A percentile compares a stretch with the other conserved stretches of the same genome.
These are phyloP conservation scores for Heliconius erato DNA, from an alignment of 2,888 invertebrate species.

Conservation along the genomic window DNA sequence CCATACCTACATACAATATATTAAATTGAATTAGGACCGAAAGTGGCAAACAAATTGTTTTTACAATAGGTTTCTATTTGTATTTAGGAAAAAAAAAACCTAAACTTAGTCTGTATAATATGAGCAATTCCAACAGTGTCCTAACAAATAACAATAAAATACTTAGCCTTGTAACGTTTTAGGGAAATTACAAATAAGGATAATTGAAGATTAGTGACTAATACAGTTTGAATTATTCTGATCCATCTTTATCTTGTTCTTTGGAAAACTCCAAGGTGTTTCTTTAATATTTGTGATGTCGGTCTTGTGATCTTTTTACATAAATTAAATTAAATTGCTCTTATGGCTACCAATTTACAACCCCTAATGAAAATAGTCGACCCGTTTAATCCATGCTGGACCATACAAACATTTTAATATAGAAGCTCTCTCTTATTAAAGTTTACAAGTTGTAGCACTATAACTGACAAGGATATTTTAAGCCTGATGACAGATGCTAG, in stretches of 20 bases:
- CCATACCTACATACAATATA: too few relatives aligned
- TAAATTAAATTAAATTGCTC: too few relatives aligned
- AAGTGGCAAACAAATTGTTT: too few relatives aligned
- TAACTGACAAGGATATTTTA: too few relatives aligned
- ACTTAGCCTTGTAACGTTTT: conserved; percentile 10
- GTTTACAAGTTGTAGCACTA: too few relatives aligned
- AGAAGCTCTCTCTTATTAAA: too few relatives aligned
- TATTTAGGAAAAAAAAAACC: too few relatives aligned
- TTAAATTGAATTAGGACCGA: too few relatives aligned
- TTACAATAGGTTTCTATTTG: too few relatives aligned
- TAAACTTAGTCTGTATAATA: not conserved
- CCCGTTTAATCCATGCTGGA: too few relatives aligned
- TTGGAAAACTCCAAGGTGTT: conserved; percentile 9
- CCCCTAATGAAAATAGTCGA: not conserved
- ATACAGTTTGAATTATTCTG: not conserved
- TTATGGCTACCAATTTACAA: not conserved
- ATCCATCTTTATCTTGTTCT: not conserved
- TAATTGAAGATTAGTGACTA: conserved; percentile 15
- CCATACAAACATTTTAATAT: too few relatives aligned
- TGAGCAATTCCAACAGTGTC: not conserved
- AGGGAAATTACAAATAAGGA: conserved; percentile 23
- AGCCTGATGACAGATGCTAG: too few relatives aligned
- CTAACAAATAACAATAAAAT: not conserved
- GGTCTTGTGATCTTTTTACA: not conserved
- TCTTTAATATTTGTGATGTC: not conserved